Percentiles rank a stretch among this genome's conserved stretches.
Conservation (phyloP, 2,888 invertebrate species). For the Omphaloscelis lunosa region DNA sequence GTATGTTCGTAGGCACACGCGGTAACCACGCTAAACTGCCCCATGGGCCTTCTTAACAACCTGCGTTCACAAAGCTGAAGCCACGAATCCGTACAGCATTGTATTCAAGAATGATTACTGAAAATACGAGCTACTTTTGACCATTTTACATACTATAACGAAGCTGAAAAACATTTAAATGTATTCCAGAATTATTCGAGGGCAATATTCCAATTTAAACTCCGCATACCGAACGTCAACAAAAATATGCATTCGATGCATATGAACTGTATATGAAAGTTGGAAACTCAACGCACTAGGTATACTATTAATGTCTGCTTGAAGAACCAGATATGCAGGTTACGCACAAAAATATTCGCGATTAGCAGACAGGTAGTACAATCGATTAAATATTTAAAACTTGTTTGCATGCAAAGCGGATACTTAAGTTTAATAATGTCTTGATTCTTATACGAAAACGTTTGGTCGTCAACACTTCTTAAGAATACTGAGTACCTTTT, state of each 20-base stretch:
- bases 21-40: conserved; percentile 24
- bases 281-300: conserved; percentile 35
- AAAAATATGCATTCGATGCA: conserved; percentile 52
- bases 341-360: conserved; percentile 44
- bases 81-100: conserved; percentile 7
- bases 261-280: conserved; percentile 29
- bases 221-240: conserved; percentile 36
- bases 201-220: conserved; percentile 43
- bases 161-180: conserved; percentile 49
- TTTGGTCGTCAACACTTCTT: conserved; percentile 40
- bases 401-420: conserved; percentile 56
- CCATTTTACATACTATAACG: conserved; percentile 24
- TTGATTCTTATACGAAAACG: conserved; percentile 48
- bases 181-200: conserved; percentile 48
- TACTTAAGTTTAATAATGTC: conserved; percentile 49
- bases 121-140: conserved; percentile 8
- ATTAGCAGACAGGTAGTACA: conserved; percentile 51
- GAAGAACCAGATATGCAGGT: conserved; percentile 42
- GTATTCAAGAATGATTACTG: not conserved
- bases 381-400: conserved; percentile 58
- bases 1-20: conserved; percentile 21
- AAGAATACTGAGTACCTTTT: conserved; percentile 45
- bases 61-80: conserved; percentile 29
- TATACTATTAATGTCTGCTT: conserved; percentile 29
- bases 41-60: conserved; percentile 41